Evolutionary conservation across 2,113 vertebrate genomes (phyloP).

Genomic region (Opisthocomus hoazin): DNA sequence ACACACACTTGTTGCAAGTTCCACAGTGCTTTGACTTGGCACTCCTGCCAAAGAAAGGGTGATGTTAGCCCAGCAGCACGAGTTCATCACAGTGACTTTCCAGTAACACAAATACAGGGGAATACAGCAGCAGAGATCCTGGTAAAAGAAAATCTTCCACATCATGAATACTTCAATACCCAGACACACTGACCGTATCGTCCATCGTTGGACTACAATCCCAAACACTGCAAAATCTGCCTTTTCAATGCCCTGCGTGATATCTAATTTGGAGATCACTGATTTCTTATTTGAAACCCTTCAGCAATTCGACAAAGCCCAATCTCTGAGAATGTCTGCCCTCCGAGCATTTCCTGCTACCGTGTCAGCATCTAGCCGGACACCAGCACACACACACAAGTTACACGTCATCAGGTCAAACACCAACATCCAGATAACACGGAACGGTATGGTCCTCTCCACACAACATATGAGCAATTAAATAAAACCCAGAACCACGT

Average conservation of each 20-base stretch:
- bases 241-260: neutral
- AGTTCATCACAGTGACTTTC: neutral
- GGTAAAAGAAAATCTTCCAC: neutral
- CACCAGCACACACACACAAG: neutral
- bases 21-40: constrained; percentile 95
- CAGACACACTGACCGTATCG: fast-evolving
- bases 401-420: neutral
- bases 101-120: neutral
- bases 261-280: neutral
- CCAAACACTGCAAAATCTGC: neutral
- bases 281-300: neutral
- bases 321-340: neutral
- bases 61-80: neutral
- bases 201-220: neutral
- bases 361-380: neutral
- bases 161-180: neutral
- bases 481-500: neutral
- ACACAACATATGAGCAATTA: neutral
- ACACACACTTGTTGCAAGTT: constrained; percentile 95
- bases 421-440: neutral
- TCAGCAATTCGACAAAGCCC: neutral
- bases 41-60: constrained; percentile 74
- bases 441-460: neutral
- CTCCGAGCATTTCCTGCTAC: neutral
- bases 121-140: neutral